Evolutionary conservation across 2,888 invertebrate species (phyloP).

Genomic region (Arctia plantaginis): DNA sequence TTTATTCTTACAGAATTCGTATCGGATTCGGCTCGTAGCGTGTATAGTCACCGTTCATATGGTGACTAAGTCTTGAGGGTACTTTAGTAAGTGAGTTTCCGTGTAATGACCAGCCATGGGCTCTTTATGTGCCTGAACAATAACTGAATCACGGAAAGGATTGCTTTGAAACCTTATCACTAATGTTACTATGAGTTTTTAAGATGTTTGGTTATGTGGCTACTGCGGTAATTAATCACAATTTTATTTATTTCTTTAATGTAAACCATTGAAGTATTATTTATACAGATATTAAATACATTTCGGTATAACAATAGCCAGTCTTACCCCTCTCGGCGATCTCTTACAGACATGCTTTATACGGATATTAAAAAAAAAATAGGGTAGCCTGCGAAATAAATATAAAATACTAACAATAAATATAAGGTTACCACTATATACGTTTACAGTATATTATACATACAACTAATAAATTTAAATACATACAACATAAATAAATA

Average conservation of each 20-base stretch:
- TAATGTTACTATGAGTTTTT: slow-evolving; percentile 17
- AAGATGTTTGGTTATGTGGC: background rate
- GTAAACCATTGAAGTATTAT: too few species aligned
- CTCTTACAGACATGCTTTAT: too few species aligned
- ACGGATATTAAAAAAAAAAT: too few species aligned
- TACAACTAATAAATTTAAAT: too few species aligned
- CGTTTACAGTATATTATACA: too few species aligned
- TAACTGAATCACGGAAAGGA: slow-evolving; percentile 59
- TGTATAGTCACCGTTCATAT: slow-evolving; percentile 23
- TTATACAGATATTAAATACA: too few species aligned
- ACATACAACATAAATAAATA: too few species aligned
- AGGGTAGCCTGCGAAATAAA: too few species aligned
- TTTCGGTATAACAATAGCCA: background rate
- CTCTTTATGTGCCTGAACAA: slow-evolving; percentile 62
- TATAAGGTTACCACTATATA: too few species aligned
- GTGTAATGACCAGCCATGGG: slow-evolving; percentile 58
- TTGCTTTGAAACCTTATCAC: slow-evolving; percentile 42
- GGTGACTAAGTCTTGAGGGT: slow-evolving; percentile 37
- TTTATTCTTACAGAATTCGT: slow-evolving; percentile 12
- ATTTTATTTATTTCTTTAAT: background rate
- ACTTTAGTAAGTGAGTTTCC: slow-evolving; percentile 64
- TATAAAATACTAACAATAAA: too few species aligned
- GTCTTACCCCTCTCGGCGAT: too few species aligned
- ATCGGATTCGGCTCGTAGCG: slow-evolving; percentile 28
- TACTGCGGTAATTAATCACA: background rate